Conservation (phyloP, 2,113 vertebrate genomes). For the Prochilodus magdalenae region DNA sequence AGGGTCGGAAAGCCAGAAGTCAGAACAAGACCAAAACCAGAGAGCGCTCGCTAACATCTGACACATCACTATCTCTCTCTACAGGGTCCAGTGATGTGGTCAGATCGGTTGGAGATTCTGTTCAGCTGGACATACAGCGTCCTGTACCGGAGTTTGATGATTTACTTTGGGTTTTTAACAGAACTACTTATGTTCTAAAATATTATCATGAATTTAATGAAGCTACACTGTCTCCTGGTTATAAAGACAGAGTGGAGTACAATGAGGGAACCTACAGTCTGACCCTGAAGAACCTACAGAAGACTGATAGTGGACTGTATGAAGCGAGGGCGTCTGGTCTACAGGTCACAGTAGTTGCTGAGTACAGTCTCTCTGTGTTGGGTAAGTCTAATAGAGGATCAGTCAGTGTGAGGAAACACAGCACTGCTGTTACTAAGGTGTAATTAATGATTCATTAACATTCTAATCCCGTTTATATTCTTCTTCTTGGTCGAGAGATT, state of each 20-base stretch:
- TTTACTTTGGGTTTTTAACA: neutral
- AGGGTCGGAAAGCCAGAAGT: too few relatives aligned
- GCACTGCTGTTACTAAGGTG: too few relatives aligned
- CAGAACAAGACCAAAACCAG: too few relatives aligned
- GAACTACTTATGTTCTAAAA: neutral
- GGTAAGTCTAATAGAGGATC: too few relatives aligned
- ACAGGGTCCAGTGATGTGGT: neutral
- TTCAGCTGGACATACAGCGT: neutral
- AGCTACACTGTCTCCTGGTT: neutral
- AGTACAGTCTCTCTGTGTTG: too few relatives aligned
- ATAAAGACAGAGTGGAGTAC: neutral
- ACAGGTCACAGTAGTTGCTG: too few relatives aligned
- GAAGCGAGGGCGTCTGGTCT: too few relatives aligned
- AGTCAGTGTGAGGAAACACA: too few relatives aligned
- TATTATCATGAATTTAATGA: neutral
- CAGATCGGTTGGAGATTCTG: neutral
- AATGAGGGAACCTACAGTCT: neutral
- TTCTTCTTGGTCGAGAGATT: too few relatives aligned
- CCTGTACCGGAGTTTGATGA: neutral
- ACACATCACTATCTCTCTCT: neutral
- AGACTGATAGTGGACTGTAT: slow-evolving; percentile 32
- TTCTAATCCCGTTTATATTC: too few relatives aligned
- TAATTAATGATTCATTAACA: too few relatives aligned
- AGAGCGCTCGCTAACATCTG: too few relatives aligned
- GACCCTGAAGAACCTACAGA: slow-evolving; percentile 22